Percentiles rank a stretch among this genome's conserved stretches.
Evolutionary conservation across 2,888 invertebrate genomes (phyloP).

Genomic region (Diaperis boleti): DNA sequence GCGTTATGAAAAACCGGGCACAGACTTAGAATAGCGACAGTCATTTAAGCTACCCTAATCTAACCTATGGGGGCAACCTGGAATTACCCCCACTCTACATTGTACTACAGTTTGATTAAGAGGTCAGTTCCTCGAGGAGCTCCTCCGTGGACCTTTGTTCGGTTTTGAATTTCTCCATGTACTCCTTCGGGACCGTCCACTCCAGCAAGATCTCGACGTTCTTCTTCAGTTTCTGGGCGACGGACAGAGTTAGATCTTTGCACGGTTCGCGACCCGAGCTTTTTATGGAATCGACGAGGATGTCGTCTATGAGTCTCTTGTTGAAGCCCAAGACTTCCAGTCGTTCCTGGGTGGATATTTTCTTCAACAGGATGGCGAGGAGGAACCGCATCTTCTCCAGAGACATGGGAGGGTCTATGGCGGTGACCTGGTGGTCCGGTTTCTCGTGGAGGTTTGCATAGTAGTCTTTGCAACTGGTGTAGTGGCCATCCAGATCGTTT

Average conservation of each 20-base stretch:
- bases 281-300: constrained; percentile 81
- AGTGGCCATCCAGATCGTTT: constrained; percentile 77
- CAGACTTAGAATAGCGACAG: constrained; percentile 27
- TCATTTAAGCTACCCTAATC: constrained; percentile 32
- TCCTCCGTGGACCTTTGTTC: constrained; percentile 84
- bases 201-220: constrained; percentile 84
- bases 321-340: constrained; percentile 82
- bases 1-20: constrained; percentile 23
- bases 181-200: constrained; percentile 83
- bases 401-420: constrained; percentile 70
- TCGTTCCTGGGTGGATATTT: constrained; percentile 84
- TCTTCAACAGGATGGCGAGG: constrained; percentile 83
- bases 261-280: constrained; percentile 79
- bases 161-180: constrained; percentile 81
- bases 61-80: constrained; percentile 17
- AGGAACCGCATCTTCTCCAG: constrained; percentile 83
- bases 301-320: constrained; percentile 83
- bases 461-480: constrained; percentile 68
- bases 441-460: constrained; percentile 43
- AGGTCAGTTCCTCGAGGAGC: constrained; percentile 80
- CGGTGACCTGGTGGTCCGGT: constrained; percentile 48
- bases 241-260: constrained; percentile 70
- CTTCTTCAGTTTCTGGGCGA: constrained; percentile 75
- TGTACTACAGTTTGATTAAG: constrained; percentile 59
- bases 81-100: too few relatives aligned